Conservation (phyloP, 1,140 invertebrate species). For the Trichonephila inaurata region DNA sequence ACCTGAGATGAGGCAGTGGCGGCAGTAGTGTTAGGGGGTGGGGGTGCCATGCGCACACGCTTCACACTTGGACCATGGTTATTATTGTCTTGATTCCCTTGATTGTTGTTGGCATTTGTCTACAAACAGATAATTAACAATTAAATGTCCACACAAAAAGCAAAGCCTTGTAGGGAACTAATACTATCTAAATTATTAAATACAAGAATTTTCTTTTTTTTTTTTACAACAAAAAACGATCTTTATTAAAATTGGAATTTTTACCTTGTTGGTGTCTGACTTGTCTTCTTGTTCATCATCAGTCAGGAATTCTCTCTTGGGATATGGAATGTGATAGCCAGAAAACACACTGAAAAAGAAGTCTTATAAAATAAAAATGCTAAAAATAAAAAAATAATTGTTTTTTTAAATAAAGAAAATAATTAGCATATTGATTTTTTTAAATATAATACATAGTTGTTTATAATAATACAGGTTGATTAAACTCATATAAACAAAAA, state of each 20-base stretch:
- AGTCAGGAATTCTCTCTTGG: slow-evolving; percentile 98
- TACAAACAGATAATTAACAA: neutral
- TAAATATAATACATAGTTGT: no score
- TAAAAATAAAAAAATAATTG: no score
- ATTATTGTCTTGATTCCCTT: slow-evolving; percentile 80
- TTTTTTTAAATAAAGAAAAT: no score
- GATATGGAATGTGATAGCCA: slow-evolving; percentile 97
- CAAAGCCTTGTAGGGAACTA: no score
- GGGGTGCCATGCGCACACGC: slow-evolving; percentile 84
- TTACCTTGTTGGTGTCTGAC: slow-evolving; percentile 85
- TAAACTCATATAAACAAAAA: no score
- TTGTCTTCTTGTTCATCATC: slow-evolving; percentile 99
- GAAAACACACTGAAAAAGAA: slow-evolving; percentile 90
- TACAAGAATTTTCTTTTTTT: no score
- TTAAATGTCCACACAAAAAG: neutral
- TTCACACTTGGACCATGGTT: slow-evolving; percentile 84
- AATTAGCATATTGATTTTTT: no score
- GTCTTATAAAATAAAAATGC: neutral
- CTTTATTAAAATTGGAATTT: no score
- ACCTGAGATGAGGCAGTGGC: slow-evolving; percentile 67
- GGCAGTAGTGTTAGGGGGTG: slow-evolving; percentile 78
- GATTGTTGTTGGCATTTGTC: slow-evolving; percentile 78
- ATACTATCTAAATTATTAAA: no score
- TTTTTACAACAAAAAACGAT: no score
- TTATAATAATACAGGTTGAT: no score